Evolutionary conservation across 1,140 invertebrate species (phyloP).

Genomic region (Drosophila rhopaloa): DNA sequence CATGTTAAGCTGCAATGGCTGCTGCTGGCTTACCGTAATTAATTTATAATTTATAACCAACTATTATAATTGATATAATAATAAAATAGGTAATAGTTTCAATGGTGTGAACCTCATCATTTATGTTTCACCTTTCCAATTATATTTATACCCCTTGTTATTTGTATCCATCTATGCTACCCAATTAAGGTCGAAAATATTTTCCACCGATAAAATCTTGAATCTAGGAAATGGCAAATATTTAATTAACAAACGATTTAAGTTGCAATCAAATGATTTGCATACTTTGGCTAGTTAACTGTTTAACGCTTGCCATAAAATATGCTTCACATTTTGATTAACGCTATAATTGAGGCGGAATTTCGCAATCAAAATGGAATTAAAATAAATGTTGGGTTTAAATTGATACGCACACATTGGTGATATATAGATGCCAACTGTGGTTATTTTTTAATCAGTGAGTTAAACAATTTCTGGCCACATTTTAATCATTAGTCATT

Average conservation of each 20-base stretch:
- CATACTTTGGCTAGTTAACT: conserved; percentile 47
- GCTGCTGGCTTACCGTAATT: too few species aligned
- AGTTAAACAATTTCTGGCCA: conserved; percentile 64
- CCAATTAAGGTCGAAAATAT: background rate
- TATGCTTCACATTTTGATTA: conserved; percentile 54
- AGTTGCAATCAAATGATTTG: conserved; percentile 42
- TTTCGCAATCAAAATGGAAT: conserved; percentile 56
- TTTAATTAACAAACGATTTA: conserved; percentile 29
- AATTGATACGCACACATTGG: conserved; percentile 30
- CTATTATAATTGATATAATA: background rate
- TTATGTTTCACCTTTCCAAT: background rate
- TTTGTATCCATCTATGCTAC: too few species aligned
- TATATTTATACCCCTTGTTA: background rate
- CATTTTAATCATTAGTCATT: conserved; percentile 77
- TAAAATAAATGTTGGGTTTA: conserved; percentile 51
- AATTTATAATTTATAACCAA: background rate
- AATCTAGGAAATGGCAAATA: conserved; percentile 13
- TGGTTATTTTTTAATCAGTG: conserved; percentile 26
- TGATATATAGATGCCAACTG: background rate
- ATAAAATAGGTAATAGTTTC: too few species aligned
- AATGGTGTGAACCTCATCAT: too few species aligned
- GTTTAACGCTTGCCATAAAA: conserved; percentile 47
- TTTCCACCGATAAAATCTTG: background rate
- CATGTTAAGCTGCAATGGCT: too few species aligned
- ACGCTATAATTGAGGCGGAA: conserved; percentile 43